Base-by-base conservation (phyloP, 1,140 invertebrate genomes). In the Chironomus striatipennis region DNA sequence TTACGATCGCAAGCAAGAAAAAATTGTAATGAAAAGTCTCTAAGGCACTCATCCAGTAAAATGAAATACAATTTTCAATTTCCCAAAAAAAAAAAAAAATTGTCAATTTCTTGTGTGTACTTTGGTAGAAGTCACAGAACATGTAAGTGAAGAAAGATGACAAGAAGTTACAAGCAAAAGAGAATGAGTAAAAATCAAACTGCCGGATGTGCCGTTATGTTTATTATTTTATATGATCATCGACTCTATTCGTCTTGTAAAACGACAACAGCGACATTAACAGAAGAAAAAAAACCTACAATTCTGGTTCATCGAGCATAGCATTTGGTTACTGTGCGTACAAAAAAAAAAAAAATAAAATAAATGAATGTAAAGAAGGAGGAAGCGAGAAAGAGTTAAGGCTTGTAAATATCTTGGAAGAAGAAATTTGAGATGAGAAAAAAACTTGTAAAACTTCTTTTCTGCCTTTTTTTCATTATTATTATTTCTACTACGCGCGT, bases 181-280 rank as follows among this genome's bases (percentile, higher is more conserved):
- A 34, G 24, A 34, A 34, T 34, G 24, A 34, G 24, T 34, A 34
- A 34, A 34, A 34, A 34, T 34, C 24, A 34, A 34, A 34, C 18
- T 18, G 17, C 65, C 65, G 65, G 65, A 70, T 70, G 65, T 70
- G 65, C 65, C 65, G 65, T 70, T 70, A 70, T 70, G 65, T 70
- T 70, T 70, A 70, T 70, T 18, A 70, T 70, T 70, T 20, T 70
- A 70, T 70, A 18, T 70, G 65, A 70, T 70, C 47, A 70, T 70
- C 65, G 24, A 34, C 24, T 34, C 24, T 34, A 34, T 70, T 70
- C 18, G 18, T 21, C 2, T 70, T 18, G 17, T 70, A 18, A 18
- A 70, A 21, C 47, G 47, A 57, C 47, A 57, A 57, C n/a, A n/a
- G 47, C 9, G n/a, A 57, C 9, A 57, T 57, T 57, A 57, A 57